Percentiles rank a stretch among this genome's conserved stretches.
phyloP scores from a whole-genome alignment of 1,140 invertebrate species.

The Doryteuthis pealeii region DNA sequence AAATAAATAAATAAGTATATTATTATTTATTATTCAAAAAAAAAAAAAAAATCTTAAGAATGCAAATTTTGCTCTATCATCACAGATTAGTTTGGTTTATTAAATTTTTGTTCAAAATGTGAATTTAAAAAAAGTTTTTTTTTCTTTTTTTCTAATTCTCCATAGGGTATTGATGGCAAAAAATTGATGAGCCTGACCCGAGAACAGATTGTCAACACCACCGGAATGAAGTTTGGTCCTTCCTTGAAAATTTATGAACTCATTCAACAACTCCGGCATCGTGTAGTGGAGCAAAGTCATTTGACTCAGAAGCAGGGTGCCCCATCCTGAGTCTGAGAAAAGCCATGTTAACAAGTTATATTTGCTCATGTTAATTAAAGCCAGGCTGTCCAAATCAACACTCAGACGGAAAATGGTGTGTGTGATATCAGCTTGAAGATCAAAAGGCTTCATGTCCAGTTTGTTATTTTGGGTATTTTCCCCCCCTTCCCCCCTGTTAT shows the following conservation, averaged over 20 bases:
- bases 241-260: conserved; percentile 91
- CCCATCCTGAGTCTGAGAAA: no score
- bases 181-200: conserved; percentile 78
- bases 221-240: conserved; percentile 91
- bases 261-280: conserved; percentile 63
- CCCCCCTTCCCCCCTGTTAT: not conserved
- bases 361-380: no score
- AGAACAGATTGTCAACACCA: conserved; percentile 85
- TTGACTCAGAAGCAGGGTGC: no score
- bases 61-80: no score
- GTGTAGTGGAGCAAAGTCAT: conserved; percentile 16
- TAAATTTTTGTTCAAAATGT: not conserved
- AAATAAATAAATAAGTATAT: not conserved
- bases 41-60: no score
- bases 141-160: conserved; percentile 28
- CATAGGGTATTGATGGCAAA: conserved; percentile 76
- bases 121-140: not conserved
- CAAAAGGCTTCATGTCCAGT: no score
- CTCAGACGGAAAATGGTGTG: no score
- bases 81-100: no score
- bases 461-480: not conserved
- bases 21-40: no score
- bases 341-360: no score
- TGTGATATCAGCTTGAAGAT: no score
- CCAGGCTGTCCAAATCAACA: no score